These are phyloP conservation scores for Meteorus colon DNA, from an alignment of 2,888 invertebrate species.

Conservation along the genomic window DNA sequence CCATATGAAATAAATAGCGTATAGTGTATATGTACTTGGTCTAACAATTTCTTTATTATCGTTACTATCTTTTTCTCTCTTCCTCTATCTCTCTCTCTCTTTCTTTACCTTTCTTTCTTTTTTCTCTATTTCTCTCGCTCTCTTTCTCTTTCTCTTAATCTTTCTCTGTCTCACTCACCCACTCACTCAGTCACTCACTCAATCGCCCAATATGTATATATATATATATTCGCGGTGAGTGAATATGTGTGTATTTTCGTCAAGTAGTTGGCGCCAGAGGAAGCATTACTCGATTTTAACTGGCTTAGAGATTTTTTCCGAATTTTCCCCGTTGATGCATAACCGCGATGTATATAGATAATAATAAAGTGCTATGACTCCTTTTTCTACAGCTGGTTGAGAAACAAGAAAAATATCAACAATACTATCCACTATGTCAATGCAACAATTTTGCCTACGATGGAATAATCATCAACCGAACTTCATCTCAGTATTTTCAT, in stretches of 20 bases:
- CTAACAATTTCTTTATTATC: slow-evolving; percentile 8
- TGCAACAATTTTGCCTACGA: slow-evolving; percentile 86
- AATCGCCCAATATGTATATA: background rate
- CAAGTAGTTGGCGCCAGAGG: slow-evolving; percentile 13
- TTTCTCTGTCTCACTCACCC: background rate
- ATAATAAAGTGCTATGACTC: slow-evolving; percentile 15
- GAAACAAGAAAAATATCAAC: slow-evolving; percentile 12
- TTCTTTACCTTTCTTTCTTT: no score
- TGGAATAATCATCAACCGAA: slow-evolving; percentile 97
- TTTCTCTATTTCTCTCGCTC: background rate
- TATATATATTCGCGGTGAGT: background rate
- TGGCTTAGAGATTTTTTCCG: slow-evolving; percentile 10
- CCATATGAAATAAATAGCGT: background rate
- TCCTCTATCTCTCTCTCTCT: background rate
- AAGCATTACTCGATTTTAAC: slow-evolving; percentile 12
- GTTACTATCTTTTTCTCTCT: background rate
- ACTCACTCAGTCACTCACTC: no score
- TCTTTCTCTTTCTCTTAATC: no score
- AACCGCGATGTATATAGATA: slow-evolving; percentile 11
- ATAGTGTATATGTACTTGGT: slow-evolving; percentile 3
- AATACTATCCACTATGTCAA: slow-evolving; percentile 74
- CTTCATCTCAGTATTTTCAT: slow-evolving; percentile 91
- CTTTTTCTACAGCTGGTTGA: slow-evolving; percentile 33
- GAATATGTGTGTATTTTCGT: slow-evolving; percentile 12
- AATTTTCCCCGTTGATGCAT: slow-evolving; percentile 7